These are phyloP conservation scores for Drymodes brunneopygia DNA, from an alignment of 2,113 vertebrate genomes.

Conservation along the genomic window DNA sequence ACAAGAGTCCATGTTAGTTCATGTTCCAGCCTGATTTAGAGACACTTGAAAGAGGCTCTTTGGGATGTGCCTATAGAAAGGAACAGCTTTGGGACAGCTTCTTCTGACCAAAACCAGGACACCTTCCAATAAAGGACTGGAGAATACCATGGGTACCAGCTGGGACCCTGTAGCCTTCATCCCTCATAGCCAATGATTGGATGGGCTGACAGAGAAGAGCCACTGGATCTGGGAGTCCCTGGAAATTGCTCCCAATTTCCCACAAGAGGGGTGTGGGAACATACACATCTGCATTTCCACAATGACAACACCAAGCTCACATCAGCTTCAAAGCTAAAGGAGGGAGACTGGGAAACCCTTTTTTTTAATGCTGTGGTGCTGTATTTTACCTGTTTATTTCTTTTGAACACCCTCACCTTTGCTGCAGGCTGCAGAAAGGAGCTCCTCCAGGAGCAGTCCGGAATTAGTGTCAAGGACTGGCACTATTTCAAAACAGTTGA, in stretches of 20 bases:
- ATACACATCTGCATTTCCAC: not conserved
- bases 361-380: not conserved
- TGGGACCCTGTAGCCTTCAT: not conserved
- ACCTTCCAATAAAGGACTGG: accelerated
- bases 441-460: accelerated
- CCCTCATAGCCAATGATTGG: not conserved
- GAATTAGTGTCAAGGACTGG: not conserved
- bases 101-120: not conserved
- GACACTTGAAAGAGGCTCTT: not conserved
- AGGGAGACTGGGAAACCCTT: not conserved
- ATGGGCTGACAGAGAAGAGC: not conserved
- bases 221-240: not conserved
- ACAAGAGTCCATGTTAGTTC: accelerated
- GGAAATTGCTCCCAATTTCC: not conserved
- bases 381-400: not conserved
- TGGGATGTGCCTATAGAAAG: not conserved
- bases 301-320: not conserved
- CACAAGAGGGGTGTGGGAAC: not conserved
- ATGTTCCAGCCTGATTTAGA: accelerated
- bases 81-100: not conserved
- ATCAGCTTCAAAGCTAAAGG: not conserved
- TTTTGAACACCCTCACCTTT: not conserved
- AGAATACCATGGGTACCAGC: not conserved
- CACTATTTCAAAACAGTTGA: not conserved
- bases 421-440: not conserved